A percentile compares a stretch with the other conserved stretches of the same genome.
phyloP scores from a whole-genome alignment of 2,113 vertebrate genomes.

The Rallus limicola region DNA sequence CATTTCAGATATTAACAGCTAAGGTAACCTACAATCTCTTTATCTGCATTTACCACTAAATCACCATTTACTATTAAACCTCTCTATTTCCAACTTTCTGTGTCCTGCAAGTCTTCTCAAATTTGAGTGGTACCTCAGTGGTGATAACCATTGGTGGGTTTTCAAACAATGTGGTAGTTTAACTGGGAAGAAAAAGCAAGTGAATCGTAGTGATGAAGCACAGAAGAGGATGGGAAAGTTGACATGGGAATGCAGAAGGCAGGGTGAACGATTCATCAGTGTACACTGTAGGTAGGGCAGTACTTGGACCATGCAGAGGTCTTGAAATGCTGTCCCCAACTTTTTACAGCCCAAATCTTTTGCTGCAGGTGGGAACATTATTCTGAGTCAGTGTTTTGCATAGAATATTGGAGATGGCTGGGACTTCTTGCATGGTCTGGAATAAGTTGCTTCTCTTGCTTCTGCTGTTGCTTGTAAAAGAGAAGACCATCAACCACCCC shows the following conservation, averaged over 20 bases:
- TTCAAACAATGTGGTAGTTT: background rate
- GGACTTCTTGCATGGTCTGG: background rate
- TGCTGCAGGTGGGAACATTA: background rate
- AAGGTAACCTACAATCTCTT: background rate
- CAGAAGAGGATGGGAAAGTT: background rate
- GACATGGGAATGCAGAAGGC: background rate
- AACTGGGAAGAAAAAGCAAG: background rate
- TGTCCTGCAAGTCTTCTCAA: background rate
- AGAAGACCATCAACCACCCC: background rate
- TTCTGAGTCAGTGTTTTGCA: background rate
- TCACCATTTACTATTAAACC: background rate
- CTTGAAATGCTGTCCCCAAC: background rate
- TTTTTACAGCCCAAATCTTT: background rate
- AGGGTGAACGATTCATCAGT: background rate
- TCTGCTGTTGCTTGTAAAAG: background rate
- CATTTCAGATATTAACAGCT: background rate
- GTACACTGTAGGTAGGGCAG: accelerated
- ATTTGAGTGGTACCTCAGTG: background rate
- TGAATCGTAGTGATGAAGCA: background rate
- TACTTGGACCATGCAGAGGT: background rate
- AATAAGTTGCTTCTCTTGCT: background rate
- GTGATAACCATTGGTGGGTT: background rate
- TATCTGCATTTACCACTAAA: background rate
- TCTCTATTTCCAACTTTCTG: background rate
- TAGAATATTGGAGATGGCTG: background rate